phyloP scores from a whole-genome alignment of 2,797 vertebrate genomes.

The Brachymystax lenok region DNA sequence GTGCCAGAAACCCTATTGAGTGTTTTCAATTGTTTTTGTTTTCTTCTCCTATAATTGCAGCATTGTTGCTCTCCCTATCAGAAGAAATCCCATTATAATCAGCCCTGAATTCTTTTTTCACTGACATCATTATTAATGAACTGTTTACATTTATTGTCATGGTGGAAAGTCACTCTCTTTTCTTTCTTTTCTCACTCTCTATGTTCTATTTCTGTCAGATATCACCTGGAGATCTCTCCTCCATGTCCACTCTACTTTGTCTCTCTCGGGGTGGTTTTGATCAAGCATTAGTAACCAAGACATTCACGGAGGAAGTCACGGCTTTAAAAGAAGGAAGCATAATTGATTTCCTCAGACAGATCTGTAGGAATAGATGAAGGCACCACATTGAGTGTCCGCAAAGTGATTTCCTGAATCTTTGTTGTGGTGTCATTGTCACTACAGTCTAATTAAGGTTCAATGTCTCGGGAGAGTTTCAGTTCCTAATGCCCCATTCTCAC shows the following conservation, averaged over 20 bases:
- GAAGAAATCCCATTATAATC: background rate
- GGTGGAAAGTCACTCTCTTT: background rate
- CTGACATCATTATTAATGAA: background rate
- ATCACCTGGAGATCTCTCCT: background rate
- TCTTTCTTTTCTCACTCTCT: too few relatives aligned
- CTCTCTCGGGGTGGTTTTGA: background rate
- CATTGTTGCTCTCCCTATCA: background rate
- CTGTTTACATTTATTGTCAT: background rate
- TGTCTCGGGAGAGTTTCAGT: background rate
- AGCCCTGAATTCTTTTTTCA: background rate
- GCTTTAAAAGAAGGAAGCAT: background rate
- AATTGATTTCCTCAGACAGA: background rate
- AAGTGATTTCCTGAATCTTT: too few relatives aligned
- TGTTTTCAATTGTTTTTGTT: background rate
- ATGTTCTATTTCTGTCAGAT: too few relatives aligned
- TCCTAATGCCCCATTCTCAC: background rate
- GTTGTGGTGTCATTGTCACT: too few relatives aligned
- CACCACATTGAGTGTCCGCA: background rate
- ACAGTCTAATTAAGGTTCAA: too few relatives aligned
- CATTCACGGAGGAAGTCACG: background rate
- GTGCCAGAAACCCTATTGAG: background rate
- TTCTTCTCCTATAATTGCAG: background rate
- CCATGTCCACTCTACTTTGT: background rate
- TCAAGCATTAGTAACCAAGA: background rate
- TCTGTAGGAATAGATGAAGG: background rate